Conservation (phyloP, 1,140 invertebrate species). For the Dendrolimus kikuchii region DNA sequence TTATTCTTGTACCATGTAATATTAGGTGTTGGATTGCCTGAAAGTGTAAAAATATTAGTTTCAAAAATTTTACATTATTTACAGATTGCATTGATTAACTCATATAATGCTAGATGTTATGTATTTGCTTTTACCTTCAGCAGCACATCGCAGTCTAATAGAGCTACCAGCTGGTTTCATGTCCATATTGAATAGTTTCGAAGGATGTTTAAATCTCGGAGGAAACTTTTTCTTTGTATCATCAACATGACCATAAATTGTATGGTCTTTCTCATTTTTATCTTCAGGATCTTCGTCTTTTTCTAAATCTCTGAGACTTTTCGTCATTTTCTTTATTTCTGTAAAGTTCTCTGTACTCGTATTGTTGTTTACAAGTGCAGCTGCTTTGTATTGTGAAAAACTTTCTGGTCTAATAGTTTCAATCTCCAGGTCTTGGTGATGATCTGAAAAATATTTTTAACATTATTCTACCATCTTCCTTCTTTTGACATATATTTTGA, state of each 20-base stretch:
- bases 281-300: slow-evolving; percentile 56
- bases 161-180: slow-evolving; percentile 66
- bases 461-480: too few species aligned
- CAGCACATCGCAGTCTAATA: slow-evolving; percentile 59
- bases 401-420: too few species aligned
- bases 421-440: slow-evolving; percentile 52
- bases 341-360: slow-evolving; percentile 43
- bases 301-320: slow-evolving; percentile 36
- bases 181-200: slow-evolving; percentile 56
- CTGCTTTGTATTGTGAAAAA: slow-evolving; percentile 18
- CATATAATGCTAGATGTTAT: background rate
- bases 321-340: slow-evolving; percentile 25
- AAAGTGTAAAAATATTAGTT: slow-evolving; percentile 15
- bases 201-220: slow-evolving; percentile 61
- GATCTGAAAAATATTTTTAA: slow-evolving; percentile 33
- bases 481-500: too few species aligned
- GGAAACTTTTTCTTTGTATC: slow-evolving; percentile 42
- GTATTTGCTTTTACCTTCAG: slow-evolving; percentile 46
- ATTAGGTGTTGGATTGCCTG: slow-evolving; percentile 83
- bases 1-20: slow-evolving; percentile 87
- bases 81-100: background rate
- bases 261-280: slow-evolving; percentile 52
- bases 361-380: slow-evolving; percentile 41
- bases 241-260: slow-evolving; percentile 50
- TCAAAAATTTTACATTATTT: background rate